A percentile compares a stretch with the other conserved stretches of the same genome.
phyloP scores from a whole-genome alignment of 2,113 vertebrate genomes.

The Cyanistes caeruleus region DNA sequence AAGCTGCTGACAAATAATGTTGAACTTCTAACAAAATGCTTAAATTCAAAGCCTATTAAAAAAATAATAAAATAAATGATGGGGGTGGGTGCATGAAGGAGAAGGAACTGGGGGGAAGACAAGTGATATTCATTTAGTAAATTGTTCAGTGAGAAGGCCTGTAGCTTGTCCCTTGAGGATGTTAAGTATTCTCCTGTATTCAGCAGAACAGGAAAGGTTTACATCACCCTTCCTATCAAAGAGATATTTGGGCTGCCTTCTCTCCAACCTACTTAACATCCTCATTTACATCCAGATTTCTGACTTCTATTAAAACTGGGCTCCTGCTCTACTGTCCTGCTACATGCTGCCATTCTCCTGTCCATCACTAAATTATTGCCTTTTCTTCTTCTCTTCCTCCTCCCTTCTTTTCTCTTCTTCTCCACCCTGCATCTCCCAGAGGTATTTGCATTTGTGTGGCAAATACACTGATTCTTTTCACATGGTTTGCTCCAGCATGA shows the following conservation, averaged over 20 bases:
- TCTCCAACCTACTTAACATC: not conserved
- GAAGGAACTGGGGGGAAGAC: accelerated
- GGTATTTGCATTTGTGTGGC: conserved; percentile 27
- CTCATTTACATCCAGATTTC: not conserved
- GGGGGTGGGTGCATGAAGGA: not conserved
- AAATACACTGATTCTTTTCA: not conserved
- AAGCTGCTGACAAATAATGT: conserved; percentile 22
- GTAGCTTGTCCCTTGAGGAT: not conserved
- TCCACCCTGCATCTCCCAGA: not conserved
- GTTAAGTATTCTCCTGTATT: not conserved
- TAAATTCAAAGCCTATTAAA: not conserved
- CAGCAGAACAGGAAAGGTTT: not conserved
- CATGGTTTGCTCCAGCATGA: conserved; percentile 1
- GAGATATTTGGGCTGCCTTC: not conserved
- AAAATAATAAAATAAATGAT: not conserved
- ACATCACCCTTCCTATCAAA: not conserved
- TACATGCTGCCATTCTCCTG: not conserved
- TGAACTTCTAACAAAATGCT: not conserved
- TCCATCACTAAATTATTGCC: not conserved
- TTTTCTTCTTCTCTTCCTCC: not conserved
- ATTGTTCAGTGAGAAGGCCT: not conserved
- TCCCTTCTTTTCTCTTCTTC: not conserved
- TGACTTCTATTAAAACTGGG: not conserved
- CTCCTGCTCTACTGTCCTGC: not conserved
- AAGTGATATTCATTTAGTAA: not conserved